Evolutionary conservation across 2,888 invertebrate species (phyloP), one percentile per base, ranked within the genome.

Genomic region (Eupithecia inturbata): DNA sequence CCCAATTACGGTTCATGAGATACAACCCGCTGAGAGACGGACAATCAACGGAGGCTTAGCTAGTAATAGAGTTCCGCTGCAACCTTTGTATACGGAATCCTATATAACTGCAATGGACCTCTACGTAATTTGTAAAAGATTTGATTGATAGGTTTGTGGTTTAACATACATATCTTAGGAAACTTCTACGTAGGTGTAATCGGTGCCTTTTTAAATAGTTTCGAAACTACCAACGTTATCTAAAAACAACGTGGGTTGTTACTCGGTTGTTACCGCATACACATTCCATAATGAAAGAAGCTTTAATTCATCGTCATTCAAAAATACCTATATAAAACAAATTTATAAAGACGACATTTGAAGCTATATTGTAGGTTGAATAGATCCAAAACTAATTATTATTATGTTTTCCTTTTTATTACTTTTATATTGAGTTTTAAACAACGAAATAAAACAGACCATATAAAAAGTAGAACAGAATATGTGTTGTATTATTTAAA

Each of bases 171-270:
- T n/a, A 10, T 33, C 39, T 64, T 64, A n/a, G n/a, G n/a, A 64
- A 39, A 36, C 12, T 36, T 64, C n/a, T 64, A 33, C n/a, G 64
- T 64, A 22, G 64, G 64, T 22, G 36, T 64, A 39, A n/a, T 39
- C 12, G 39, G 64, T 64, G 33, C 64, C 22, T 64, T 33, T 33
- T 26, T 41, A 66, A 66, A 33, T 63, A 7, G 14, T 66, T 66
- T 66, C 26, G 26, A 64, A 36, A 66, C 22, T 19, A n/a, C 31
- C 9, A 7, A 3, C 5, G n/a, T 12, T 31, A 36, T 36, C 0
- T n/a, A 36, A 66, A 66, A 66, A 62, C 19, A 62, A 41, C 39
- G 66, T 66, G 66, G 66, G 66, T n/a, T 22, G 39, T 62, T 31
- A 31, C 39, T 39, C n/a, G n/a, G n/a, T n/a, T n/a, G n/a, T n/a